Evolutionary conservation across 2,113 vertebrate genomes (phyloP).

Genomic region (Neoarius graeffei): DNA sequence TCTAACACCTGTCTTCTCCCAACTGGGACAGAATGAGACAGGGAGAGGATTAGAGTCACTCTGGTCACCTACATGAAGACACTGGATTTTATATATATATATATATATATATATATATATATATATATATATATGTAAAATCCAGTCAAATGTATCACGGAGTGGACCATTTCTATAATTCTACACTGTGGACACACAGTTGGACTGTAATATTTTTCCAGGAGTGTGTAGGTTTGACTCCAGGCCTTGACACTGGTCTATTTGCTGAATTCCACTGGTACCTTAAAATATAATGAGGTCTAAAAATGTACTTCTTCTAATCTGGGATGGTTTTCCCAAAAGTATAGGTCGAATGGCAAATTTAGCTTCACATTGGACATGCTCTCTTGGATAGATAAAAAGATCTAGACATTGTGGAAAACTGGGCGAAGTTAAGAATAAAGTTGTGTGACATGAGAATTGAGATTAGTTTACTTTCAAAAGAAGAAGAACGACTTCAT

Average conservation of each 20-base stretch:
- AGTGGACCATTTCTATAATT: slow-evolving; percentile 40
- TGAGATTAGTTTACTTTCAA: not conserved
- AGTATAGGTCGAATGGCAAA: not conserved
- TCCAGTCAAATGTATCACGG: not conserved
- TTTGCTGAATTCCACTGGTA: not conserved
- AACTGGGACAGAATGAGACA: slow-evolving; percentile 44
- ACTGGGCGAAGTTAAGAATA: not conserved
- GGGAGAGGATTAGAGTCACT: slow-evolving; percentile 47
- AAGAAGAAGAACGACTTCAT: no score
- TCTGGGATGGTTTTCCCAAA: not conserved
- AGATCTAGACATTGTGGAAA: not conserved
- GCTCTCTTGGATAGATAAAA: not conserved
- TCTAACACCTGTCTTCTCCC: slow-evolving; percentile 51
- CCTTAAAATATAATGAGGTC: slow-evolving; percentile 12
- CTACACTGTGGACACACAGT: slow-evolving; percentile 11
- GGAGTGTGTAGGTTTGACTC: not conserved
- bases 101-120: no score
- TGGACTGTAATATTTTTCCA: slow-evolving; percentile 1
- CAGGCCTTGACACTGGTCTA: not conserved
- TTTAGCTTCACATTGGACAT: not conserved
- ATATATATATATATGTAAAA: no score
- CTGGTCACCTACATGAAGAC: slow-evolving; percentile 44
- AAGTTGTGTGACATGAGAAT: not conserved
- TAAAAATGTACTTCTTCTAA: not conserved
- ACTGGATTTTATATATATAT: not conserved